Percentiles rank a stretch among this genome's conserved stretches.
Evolutionary conservation across 1,140 invertebrate species (phyloP).

Genomic region (Zophobas atratus): DNA sequence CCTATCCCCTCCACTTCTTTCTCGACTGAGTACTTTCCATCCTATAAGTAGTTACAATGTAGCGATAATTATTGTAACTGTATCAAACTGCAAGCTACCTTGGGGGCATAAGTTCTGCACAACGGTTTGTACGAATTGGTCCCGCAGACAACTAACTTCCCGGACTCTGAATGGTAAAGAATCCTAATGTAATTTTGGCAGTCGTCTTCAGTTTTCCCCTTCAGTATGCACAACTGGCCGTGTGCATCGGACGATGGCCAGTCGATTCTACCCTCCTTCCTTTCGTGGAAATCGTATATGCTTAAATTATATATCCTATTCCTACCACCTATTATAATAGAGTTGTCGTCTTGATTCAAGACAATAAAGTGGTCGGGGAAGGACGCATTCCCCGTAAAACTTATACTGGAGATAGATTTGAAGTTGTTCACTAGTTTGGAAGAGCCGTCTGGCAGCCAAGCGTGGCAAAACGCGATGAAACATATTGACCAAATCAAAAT

Average conservation of each 20-base stretch:
- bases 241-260: constrained; percentile 89
- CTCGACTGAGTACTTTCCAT: constrained; percentile 71
- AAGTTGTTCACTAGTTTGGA: constrained; percentile 63
- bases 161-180: constrained; percentile 79
- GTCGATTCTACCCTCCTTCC: constrained; percentile 72
- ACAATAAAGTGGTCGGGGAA: constrained; percentile 70
- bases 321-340: constrained; percentile 73
- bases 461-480: constrained; percentile 18
- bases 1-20: constrained; percentile 87
- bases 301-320: constrained; percentile 88
- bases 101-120: constrained; percentile 84
- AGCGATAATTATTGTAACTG: background rate
- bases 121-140: constrained; percentile 97
- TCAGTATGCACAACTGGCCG: constrained; percentile 87
- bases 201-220: constrained; percentile 90
- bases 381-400: constrained; percentile 62
- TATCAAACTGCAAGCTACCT: constrained; percentile 67
- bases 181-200: constrained; percentile 98
- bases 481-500: constrained; percentile 26
- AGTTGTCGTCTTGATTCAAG: constrained; percentile 70
- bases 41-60: constrained; percentile 62
- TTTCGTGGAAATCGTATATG: constrained; percentile 79
- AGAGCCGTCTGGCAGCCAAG: constrained; percentile 64
- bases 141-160: constrained; percentile 91
- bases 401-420: constrained; percentile 61